Evolutionary conservation across 2,888 invertebrate genomes (phyloP).

Genomic region (Blera fallax): DNA sequence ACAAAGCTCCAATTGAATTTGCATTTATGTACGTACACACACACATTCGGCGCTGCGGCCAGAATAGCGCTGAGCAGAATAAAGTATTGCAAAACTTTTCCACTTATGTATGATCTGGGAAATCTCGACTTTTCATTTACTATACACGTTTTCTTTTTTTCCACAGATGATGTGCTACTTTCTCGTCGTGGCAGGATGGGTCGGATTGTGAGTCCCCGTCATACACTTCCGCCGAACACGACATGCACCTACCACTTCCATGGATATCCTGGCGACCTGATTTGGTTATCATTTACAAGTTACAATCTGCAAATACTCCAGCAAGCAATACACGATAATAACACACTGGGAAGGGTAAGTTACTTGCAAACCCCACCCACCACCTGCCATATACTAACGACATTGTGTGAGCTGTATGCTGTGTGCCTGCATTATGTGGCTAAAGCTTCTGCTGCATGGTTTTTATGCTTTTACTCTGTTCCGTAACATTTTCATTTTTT

Average conservation of each 20-base stretch:
- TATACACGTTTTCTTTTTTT: conserved; percentile 54
- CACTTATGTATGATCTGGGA: conserved; percentile 65
- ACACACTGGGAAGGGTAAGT: conserved; percentile 82
- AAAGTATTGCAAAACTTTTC: conserved; percentile 62
- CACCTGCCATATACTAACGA: not conserved
- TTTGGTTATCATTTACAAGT: conserved; percentile 94
- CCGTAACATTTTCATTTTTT: conserved; percentile 47
- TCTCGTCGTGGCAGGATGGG: conserved; percentile 87
- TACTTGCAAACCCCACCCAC: not conserved
- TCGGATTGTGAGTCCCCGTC: conserved; percentile 89
- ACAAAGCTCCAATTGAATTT: conserved; percentile 65
- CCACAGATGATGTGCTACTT: conserved; percentile 82
- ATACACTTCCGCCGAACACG: conserved; percentile 92
- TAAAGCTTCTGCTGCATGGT: conserved; percentile 39
- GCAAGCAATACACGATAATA: conserved; percentile 84
- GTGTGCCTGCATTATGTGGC: conserved; percentile 26
- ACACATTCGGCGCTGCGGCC: not conserved
- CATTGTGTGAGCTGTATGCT: conserved; percentile 15
- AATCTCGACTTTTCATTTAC: conserved; percentile 69
- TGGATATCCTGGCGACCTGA: conserved; percentile 89
- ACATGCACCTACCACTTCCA: conserved; percentile 93
- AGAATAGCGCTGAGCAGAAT: conserved; percentile 18
- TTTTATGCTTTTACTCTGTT: conserved; percentile 56
- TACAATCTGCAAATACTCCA: conserved; percentile 90
- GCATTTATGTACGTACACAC: not conserved